Conservation (phyloP, 1,140 invertebrate species). For the Drosophila trapezifrons region DNA sequence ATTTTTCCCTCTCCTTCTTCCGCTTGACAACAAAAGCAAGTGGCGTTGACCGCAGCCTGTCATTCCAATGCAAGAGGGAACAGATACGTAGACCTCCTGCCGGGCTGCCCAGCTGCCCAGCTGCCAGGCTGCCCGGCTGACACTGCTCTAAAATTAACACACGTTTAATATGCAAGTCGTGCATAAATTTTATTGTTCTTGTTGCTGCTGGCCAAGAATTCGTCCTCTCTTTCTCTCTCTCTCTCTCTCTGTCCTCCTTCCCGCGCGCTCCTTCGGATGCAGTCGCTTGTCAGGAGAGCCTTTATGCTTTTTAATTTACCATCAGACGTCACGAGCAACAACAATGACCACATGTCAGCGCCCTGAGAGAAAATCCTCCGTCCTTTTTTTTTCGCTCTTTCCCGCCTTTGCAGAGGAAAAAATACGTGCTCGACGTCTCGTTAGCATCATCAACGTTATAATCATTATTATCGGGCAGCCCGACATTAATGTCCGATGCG, state of each 20-base stretch:
- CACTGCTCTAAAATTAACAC: conserved; percentile 80
- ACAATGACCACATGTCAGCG: conserved; percentile 74
- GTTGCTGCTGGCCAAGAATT: conserved; percentile 17
- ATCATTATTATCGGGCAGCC: conserved; percentile 51
- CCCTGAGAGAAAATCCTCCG: conserved; percentile 53
- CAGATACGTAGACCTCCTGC: conserved; percentile 6
- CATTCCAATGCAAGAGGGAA: conserved; percentile 24
- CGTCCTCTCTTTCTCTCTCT: too few species aligned
- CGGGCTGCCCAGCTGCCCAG: not conserved
- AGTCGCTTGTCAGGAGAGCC: conserved; percentile 11
- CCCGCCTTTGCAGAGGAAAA: conserved; percentile 18
- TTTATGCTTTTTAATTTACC: conserved; percentile 79
- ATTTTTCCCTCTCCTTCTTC: conserved; percentile 5
- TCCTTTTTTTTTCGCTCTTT: conserved; percentile 24
- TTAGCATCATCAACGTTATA: conserved; percentile 71
- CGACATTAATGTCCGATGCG: conserved; percentile 74
- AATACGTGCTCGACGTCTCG: conserved; percentile 72
- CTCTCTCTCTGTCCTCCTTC: conserved; percentile 23
- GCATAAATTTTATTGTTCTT: conserved; percentile 73
- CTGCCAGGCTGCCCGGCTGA: conserved; percentile 22
- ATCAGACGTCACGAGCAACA: conserved; percentile 66
- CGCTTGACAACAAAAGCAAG: conserved; percentile 31
- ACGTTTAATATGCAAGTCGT: conserved; percentile 83
- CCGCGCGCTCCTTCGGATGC: conserved; percentile 11
- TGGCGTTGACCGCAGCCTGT: conserved; percentile 53